Conservation (phyloP, 2,888 invertebrate species). For the Agrilus biguttatus region DNA sequence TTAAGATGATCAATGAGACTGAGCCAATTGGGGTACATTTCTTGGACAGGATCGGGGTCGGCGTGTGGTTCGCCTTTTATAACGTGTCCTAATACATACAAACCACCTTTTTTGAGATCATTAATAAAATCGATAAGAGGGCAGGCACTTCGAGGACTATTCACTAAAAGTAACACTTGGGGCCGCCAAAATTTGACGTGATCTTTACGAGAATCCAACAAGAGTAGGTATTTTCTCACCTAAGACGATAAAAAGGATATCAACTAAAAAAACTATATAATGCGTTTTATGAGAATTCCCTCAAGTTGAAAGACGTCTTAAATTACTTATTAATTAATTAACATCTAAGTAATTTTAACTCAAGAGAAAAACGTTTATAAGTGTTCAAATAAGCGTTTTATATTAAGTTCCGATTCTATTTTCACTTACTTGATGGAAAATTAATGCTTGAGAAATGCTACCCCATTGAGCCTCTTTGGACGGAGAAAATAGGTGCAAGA, state of each 20-base stretch:
- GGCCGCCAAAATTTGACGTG: constrained; percentile 99
- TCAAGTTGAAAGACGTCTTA: too few relatives aligned
- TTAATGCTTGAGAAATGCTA: constrained; percentile 95
- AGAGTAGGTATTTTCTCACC: constrained; percentile 88
- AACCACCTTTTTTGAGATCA: constrained; percentile 88
- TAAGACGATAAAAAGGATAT: constrained; percentile 20
- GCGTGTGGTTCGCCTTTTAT: constrained; percentile 44
- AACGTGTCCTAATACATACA: constrained; percentile 80
- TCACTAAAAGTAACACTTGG: constrained; percentile 84
- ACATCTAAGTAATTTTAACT: too few relatives aligned
- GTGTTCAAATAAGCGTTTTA: not conserved
- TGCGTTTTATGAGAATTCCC: not conserved
- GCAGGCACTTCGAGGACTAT: constrained; percentile 79
- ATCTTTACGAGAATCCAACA: constrained; percentile 90
- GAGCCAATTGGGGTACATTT: constrained; percentile 80
- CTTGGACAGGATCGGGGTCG: constrained; percentile 52
- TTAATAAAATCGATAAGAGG: constrained; percentile 95
- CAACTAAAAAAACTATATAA: not conserved
- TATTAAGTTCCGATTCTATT: too few relatives aligned
- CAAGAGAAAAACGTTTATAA: too few relatives aligned
- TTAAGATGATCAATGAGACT: constrained; percentile 88
- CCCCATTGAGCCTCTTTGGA: constrained; percentile 81
- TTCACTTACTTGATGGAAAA: constrained; percentile 79
- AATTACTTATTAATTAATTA: too few relatives aligned
- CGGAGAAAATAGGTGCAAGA: constrained; percentile 80